These are phyloP conservation scores for Uria aalge DNA, from an alignment of 2,113 vertebrate genomes.

Conservation along the genomic window DNA sequence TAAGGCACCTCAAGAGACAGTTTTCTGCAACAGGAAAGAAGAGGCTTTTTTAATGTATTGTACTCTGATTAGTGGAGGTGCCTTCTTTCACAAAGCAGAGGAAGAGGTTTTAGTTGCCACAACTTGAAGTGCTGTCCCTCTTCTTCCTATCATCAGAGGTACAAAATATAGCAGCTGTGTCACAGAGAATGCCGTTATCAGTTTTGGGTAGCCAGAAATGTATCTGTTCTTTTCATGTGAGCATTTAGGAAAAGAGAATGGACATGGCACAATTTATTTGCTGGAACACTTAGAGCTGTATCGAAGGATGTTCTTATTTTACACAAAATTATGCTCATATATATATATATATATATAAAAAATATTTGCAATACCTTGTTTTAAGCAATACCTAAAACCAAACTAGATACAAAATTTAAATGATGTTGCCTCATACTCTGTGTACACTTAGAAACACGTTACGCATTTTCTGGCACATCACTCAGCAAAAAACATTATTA, in stretches of 20 bases:
- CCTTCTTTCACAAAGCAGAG: not conserved
- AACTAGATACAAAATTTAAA: not conserved
- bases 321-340: not conserved
- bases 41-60: not conserved
- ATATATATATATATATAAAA: not conserved
- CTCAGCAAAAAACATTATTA: not conserved
- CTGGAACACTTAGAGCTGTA: not conserved
- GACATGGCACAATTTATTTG: not conserved
- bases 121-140: not conserved
- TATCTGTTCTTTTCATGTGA: fast-evolving
- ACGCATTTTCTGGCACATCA: not conserved
- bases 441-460: not conserved
- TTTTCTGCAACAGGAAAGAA: not conserved
- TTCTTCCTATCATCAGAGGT: not conserved
- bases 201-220: not conserved
- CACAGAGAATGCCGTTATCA: not conserved
- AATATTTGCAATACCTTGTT: not conserved
- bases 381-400: not conserved
- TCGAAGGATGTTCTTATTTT: not conserved
- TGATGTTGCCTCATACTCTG: not conserved
- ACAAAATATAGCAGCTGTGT: not conserved
- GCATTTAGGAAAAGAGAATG: not conserved
- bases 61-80: not conserved
- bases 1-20: not conserved
- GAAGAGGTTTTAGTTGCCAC: not conserved